Evolutionary conservation across 2,888 invertebrate species (phyloP), one percentile per base, ranked within the genome.

Genomic region (Nudaria mundana): DNA sequence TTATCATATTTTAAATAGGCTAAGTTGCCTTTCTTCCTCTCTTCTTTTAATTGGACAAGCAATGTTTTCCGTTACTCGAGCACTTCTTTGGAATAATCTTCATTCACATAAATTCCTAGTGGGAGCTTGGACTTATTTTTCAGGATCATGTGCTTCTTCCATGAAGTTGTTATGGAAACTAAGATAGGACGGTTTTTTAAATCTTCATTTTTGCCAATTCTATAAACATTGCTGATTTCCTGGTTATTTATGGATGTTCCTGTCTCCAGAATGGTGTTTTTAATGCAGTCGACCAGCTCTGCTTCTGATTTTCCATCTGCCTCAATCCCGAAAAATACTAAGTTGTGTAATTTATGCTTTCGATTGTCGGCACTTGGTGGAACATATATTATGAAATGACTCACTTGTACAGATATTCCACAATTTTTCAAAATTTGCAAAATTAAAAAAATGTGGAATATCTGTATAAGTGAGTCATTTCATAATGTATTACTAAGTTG

Each of bases 11-110:
- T 36, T 14, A 36, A 6, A 25, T 8, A 8, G 10, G 25, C 18
- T n/a, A 16, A 18, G n/a, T 37, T 37, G 5, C 37, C 25, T n/a
- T 25, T 37, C 8, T 30, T 30, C 15, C n/a, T 30, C n/a, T 37
- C 30, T 25, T 37, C 37, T 13, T 30, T 20, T 1, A 37, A 6
- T 20, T 31, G 16, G 0, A 8, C 0, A n/a, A 22, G 30, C 10
- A 30, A 7, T 11, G 28, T 20, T 15, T 18, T 28, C 10, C 22
- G 8, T 14, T 15, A 22, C 13, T 36, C 29, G 1, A 37, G 5
- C 7, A 31, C 8, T 8, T 37, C 30, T 23, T 37, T 37, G 2
- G 30, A 8, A 10, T 16, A 37, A 12, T 25, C 37, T 14, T 37
- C 30, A n/a, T 37, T 30, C 1, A 30, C 6, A 24, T 37, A 30